A percentile compares a stretch with the other conserved stretches of the same genome.
Evolutionary conservation across 2,113 vertebrate species (phyloP).

Genomic region (Neoarius graeffei): DNA sequence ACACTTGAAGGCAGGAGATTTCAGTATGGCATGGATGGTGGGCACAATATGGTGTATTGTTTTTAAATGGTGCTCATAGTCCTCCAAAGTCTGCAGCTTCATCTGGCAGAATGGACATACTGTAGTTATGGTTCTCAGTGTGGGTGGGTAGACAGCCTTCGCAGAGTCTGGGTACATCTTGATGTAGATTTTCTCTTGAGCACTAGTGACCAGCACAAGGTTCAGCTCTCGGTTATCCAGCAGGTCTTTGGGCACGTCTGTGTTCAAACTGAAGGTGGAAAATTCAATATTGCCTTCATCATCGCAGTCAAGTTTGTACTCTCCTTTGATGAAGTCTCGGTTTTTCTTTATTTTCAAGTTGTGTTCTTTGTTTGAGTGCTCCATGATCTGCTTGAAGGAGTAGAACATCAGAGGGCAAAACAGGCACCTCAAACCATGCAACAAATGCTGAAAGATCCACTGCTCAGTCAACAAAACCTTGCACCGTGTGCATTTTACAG

Average conservation of each 20-base stretch:
- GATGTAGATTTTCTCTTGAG: conserved; percentile 75
- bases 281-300: conserved; percentile 76
- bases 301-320: conserved; percentile 73
- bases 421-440: conserved; percentile 82
- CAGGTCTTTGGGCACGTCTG: conserved; percentile 75
- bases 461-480: conserved; percentile 76
- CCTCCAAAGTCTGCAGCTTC: conserved; percentile 66
- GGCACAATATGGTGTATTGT: conserved; percentile 82
- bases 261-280: conserved; percentile 79
- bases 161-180: conserved; percentile 74
- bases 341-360: conserved; percentile 72
- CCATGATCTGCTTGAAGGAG: conserved; percentile 76
- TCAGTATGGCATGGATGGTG: conserved; percentile 82
- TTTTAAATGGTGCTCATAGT: conserved; percentile 80
- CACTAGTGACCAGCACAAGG: conserved; percentile 77
- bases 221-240: conserved; percentile 80
- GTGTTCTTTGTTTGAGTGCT: conserved; percentile 76
- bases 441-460: conserved; percentile 80
- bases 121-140: conserved; percentile 53
- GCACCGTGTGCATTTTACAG: conserved; percentile 75
- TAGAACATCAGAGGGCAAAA: conserved; percentile 83
- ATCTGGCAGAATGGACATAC: conserved; percentile 82
- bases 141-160: conserved; percentile 49
- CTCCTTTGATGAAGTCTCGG: conserved; percentile 73
- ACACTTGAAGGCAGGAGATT: conserved; percentile 87